Percentiles rank a stretch among this genome's conserved stretches.
Evolutionary conservation across 2,797 vertebrate species (phyloP).

Genomic region (Pelodytes ibericus): DNA sequence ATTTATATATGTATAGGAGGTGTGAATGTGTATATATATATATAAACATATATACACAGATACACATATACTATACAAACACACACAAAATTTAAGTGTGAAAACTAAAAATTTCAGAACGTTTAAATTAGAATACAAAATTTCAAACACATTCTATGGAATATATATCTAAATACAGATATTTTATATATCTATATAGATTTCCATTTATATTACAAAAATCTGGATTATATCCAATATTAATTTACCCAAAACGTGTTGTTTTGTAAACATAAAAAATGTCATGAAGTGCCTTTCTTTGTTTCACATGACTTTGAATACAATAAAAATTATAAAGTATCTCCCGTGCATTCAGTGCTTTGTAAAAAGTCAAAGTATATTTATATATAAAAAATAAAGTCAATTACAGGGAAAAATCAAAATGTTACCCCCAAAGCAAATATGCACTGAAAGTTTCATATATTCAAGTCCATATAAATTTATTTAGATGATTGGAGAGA

Average conservation of each 20-base stretch:
- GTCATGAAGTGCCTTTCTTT: constrained; percentile 82
- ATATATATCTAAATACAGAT: constrained; percentile 76
- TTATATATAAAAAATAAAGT: constrained; percentile 71
- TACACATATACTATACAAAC: constrained; percentile 63
- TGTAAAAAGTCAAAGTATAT: constrained; percentile 71
- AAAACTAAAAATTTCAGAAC: constrained; percentile 77
- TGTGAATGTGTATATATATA: constrained; percentile 71
- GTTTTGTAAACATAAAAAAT: constrained; percentile 83
- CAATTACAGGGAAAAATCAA: constrained; percentile 76
- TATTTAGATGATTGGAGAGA: constrained; percentile 26
- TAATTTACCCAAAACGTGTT: constrained; percentile 78
- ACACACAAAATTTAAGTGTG: constrained; percentile 81
- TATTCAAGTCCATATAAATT: constrained; percentile 48
- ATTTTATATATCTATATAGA: constrained; percentile 59
- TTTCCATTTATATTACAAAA: constrained; percentile 88
- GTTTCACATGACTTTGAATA: constrained; percentile 71
- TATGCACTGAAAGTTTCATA: constrained; percentile 74
- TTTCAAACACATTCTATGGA: constrained; percentile 78
- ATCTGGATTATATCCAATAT: constrained; percentile 83
- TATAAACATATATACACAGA: constrained; percentile 64
- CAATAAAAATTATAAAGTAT: constrained; percentile 68
- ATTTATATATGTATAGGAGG: constrained; percentile 74
- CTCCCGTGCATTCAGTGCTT: constrained; percentile 72
- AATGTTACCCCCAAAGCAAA: constrained; percentile 70
- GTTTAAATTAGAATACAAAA: constrained; percentile 87